A percentile compares a stretch with the other conserved stretches of the same genome.
Conservation (phyloP, 2,888 invertebrate genomes). For the Drosophila borealis region DNA sequence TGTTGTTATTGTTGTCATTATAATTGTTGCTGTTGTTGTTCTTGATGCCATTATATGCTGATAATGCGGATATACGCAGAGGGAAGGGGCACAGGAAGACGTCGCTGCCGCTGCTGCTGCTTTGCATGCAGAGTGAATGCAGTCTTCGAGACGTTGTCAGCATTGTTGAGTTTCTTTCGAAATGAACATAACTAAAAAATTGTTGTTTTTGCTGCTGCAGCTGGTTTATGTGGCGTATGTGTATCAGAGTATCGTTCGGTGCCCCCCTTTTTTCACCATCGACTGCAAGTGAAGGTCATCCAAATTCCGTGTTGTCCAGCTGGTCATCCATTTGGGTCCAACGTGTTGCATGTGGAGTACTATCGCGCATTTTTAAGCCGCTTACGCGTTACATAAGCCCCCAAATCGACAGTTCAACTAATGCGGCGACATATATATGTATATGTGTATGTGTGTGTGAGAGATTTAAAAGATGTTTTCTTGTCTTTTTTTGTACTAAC, state of each 20-base stretch:
- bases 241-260: slow-evolving; percentile 25
- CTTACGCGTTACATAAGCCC: slow-evolving; percentile 39
- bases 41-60: slow-evolving; percentile 31
- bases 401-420: slow-evolving; percentile 15
- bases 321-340: slow-evolving; percentile 18
- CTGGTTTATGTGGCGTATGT: slow-evolving; percentile 46
- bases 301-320: slow-evolving; percentile 15
- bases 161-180: slow-evolving; percentile 52
- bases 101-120: slow-evolving; percentile 15
- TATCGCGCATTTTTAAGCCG: slow-evolving; percentile 30
- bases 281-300: slow-evolving; percentile 44
- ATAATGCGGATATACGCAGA: slow-evolving; percentile 51
- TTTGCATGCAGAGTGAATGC: slow-evolving; percentile 52
- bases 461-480: neutral
- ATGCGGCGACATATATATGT: neutral
- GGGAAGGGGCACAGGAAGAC: slow-evolving; percentile 14
- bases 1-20: slow-evolving; percentile 23
- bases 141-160: slow-evolving; percentile 37
- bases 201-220: slow-evolving; percentile 20
- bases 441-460: neutral
- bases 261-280: neutral
- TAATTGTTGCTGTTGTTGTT: slow-evolving; percentile 20
- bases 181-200: slow-evolving; percentile 25
- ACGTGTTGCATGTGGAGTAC: slow-evolving; percentile 2
- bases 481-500: too few species aligned